These are phyloP conservation scores for Lampris megalopsis DNA, from an alignment of 2,113 vertebrate species.

Conservation along the genomic window DNA sequence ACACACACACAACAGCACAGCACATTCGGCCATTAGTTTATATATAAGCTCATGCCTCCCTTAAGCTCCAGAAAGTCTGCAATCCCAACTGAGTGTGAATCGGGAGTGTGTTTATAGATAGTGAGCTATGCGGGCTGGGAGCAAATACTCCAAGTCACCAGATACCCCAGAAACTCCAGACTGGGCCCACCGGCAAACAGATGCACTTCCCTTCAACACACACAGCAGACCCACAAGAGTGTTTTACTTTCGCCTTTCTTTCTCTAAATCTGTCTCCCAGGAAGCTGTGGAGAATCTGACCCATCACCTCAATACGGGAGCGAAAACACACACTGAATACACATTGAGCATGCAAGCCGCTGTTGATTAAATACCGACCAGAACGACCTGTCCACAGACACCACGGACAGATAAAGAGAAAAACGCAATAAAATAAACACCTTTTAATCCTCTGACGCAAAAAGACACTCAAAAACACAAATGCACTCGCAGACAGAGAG, in stretches of 20 bases:
- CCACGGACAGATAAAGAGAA: not conserved
- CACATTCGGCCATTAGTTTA: conserved; percentile 8
- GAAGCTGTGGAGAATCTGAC: conserved; percentile 46
- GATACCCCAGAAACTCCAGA: conserved; percentile 57
- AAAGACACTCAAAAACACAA: not conserved
- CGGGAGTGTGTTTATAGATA: conserved; percentile 54
- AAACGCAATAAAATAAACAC: not conserved
- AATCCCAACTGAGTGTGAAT: conserved; percentile 31
- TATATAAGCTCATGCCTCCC: conserved; percentile 27
- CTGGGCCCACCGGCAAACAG: conserved; percentile 46
- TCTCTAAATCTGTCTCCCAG: conserved; percentile 14
- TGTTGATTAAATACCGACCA: not conserved
- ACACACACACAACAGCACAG: not conserved
- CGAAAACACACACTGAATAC: not conserved
- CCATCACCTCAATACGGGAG: conserved; percentile 58
- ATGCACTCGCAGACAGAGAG: not conserved
- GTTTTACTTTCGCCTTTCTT: too few relatives aligned
- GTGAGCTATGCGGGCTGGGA: conserved; percentile 45
- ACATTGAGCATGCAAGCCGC: not conserved
- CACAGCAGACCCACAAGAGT: conserved; percentile 10
- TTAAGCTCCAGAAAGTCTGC: conserved; percentile 21
- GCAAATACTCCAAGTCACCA: conserved; percentile 63
- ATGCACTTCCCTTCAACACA: conserved; percentile 37
- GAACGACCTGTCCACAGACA: conserved; percentile 6
- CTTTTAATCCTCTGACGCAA: not conserved